Evolutionary conservation across 1,140 invertebrate species (phyloP).

Genomic region (Proctacanthus coquilletti): DNA sequence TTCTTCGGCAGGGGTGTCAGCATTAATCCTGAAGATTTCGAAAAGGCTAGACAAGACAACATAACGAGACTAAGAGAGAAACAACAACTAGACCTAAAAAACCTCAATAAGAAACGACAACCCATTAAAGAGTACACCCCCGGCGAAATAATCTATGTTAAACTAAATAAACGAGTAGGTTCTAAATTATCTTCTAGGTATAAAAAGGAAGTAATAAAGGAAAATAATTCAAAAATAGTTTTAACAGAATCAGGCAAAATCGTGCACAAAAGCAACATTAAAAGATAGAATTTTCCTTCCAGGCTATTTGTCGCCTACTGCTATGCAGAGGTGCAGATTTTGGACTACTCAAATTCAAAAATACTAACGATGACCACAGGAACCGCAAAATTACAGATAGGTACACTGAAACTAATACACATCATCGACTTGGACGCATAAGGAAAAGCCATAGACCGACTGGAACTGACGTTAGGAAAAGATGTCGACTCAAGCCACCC

Average conservation of each 20-base stretch:
- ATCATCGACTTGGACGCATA: not conserved
- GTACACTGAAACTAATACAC: not conserved
- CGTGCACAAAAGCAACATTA: conserved; percentile 7
- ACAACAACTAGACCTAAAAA: conserved; percentile 5
- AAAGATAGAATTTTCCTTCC: no score
- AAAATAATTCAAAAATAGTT: not conserved
- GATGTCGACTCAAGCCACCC: no score
- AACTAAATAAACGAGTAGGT: conserved; percentile 7
- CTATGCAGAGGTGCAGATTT: no score
- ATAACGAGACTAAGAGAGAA: conserved; percentile 1
- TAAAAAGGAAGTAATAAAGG: conserved; percentile 4
- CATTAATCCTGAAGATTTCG: not conserved
- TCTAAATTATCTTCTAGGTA: conserved; percentile 4
- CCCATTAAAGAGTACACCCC: not conserved
- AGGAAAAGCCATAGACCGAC: no score
- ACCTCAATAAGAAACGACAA: conserved; percentile 5
- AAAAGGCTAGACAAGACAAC: not conserved
- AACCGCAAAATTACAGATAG: not conserved
- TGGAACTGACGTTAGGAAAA: no score
- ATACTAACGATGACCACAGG: not conserved
- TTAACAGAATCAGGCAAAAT: conserved; percentile 1
- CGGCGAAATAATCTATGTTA: conserved; percentile 6
- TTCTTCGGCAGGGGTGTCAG: not conserved
- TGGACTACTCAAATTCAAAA: not conserved
- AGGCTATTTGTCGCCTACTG: no score